A percentile compares a stretch with the other conserved stretches of the same genome.
These are phyloP conservation scores for Brachionus calyciflorus DNA, from an alignment of 1,140 invertebrate genomes.

Conservation along the genomic window DNA sequence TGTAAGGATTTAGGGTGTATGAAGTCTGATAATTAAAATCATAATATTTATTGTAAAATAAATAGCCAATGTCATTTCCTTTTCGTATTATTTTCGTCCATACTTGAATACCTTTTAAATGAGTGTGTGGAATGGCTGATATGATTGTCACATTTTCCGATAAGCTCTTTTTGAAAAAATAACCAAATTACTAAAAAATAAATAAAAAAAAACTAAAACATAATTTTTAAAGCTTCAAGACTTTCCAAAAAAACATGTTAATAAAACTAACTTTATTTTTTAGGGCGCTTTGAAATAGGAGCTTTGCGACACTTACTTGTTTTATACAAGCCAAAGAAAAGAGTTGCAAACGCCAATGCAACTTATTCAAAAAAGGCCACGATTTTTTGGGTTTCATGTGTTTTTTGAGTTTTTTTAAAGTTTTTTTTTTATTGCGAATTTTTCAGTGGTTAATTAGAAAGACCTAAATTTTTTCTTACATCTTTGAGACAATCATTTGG, in stretches of 20 bases:
- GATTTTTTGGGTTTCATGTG: too few species aligned
- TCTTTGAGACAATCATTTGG: conserved; percentile 78
- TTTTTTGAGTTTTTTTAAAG: too few species aligned
- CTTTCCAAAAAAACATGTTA: too few species aligned
- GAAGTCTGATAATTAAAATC: conserved; percentile 44
- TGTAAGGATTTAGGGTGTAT: conserved; percentile 1
- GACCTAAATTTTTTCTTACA: conserved; percentile 57
- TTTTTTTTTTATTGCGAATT: too few species aligned
- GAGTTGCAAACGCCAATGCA: too few species aligned
- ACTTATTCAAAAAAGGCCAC: too few species aligned
- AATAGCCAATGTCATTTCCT: conserved; percentile 60
- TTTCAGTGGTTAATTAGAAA: too few species aligned
- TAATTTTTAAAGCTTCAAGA: too few species aligned
- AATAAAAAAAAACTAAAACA: neutral
- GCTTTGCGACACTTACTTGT: too few species aligned
- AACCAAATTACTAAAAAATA: neutral
- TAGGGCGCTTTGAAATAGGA: too few species aligned
- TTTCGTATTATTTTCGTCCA: conserved; percentile 78
- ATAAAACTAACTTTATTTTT: too few species aligned
- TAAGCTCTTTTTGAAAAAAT: neutral
- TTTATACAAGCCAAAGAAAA: too few species aligned
- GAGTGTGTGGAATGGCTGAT: conserved; percentile 93
- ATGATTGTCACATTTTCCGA: conserved; percentile 62
- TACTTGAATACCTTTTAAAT: conserved; percentile 80
- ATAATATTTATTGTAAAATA: conserved; percentile 22